phyloP scores from a whole-genome alignment of 2,888 invertebrate species.

The Meiosimyza platycephala region DNA sequence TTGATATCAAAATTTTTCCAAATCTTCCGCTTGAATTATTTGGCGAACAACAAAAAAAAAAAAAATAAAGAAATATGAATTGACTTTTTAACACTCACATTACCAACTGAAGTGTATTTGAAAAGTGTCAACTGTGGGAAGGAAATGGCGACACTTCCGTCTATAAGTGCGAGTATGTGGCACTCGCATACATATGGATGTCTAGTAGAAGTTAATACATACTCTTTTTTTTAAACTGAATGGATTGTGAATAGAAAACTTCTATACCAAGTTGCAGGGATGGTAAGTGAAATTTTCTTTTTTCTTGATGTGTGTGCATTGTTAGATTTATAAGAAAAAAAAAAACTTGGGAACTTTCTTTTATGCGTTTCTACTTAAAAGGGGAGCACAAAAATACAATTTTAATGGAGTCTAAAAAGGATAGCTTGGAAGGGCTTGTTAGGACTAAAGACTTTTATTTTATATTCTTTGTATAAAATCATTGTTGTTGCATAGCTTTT shows the following conservation, averaged over 20 bases:
- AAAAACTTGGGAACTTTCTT: neutral
- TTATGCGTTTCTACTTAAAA: neutral
- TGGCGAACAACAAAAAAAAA: no score
- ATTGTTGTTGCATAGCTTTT: no score
- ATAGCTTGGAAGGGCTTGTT: no score
- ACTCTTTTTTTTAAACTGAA: neutral
- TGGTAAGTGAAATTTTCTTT: neutral
- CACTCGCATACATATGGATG: neutral
- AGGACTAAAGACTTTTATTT: no score
- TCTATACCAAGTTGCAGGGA: neutral
- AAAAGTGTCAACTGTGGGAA: slow-evolving; percentile 60
- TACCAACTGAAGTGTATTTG: slow-evolving; percentile 46
- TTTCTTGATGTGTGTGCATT: neutral
- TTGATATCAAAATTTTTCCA: no score
- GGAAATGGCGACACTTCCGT: slow-evolving; percentile 51
- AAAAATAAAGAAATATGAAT: no score
- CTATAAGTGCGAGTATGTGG: neutral
- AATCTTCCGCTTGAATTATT: no score
- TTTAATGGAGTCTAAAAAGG: no score
- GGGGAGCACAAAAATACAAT: no score
- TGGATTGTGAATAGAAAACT: slow-evolving; percentile 17
- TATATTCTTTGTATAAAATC: no score
- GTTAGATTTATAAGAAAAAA: neutral
- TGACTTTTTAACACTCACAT: no score
- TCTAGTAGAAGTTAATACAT: neutral